A percentile compares a stretch with the other conserved stretches of the same genome.
Evolutionary conservation across 2,113 vertebrate species (phyloP).

Genomic region (Nesogale talazaci): DNA sequence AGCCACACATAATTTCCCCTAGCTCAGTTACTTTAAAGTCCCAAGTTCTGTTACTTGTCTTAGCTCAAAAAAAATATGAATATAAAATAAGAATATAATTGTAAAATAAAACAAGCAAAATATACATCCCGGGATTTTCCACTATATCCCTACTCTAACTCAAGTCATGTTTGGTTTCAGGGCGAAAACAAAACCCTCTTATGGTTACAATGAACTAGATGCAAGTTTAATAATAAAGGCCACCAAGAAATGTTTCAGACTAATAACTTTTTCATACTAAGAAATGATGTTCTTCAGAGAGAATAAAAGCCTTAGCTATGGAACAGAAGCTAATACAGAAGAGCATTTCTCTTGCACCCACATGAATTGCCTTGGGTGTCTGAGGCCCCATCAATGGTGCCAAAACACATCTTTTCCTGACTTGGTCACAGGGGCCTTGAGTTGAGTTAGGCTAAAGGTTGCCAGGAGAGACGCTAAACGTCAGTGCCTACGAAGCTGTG

Average conservation of each 20-base stretch:
- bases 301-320: neutral
- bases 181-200: neutral
- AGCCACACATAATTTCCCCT: neutral
- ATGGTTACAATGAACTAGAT: neutral
- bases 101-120: neutral
- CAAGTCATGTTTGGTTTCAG: neutral
- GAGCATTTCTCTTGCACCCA: no score
- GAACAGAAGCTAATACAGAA: no score
- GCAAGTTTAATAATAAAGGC: neutral
- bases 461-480: neutral
- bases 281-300: neutral
- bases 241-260: neutral
- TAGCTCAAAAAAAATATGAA: neutral
- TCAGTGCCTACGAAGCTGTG: neutral
- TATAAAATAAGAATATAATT: neutral
- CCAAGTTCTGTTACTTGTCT: neutral
- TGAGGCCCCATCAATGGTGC: no score
- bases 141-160: neutral
- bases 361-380: no score
- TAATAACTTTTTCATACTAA: neutral
- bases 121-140: neutral
- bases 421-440: neutral
- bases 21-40: neutral
- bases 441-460: no score
- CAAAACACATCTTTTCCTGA: no score